Conservation (phyloP, 2,888 invertebrate genomes). For the Lysandra bellargus region DNA sequence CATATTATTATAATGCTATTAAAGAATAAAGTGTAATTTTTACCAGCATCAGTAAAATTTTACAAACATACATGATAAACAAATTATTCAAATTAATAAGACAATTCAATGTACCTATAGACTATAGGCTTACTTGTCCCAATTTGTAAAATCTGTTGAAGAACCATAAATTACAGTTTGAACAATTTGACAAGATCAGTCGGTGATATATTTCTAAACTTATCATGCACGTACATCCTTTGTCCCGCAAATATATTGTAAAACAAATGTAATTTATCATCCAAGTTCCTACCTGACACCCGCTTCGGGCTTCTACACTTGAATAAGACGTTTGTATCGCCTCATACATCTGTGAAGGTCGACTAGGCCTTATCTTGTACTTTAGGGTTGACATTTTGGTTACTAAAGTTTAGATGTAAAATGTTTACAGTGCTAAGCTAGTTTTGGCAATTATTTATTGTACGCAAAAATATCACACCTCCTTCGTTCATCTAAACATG, state of each 20-base stretch:
- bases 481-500: no score
- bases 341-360: not conserved
- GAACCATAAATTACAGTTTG: not conserved
- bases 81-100: no score
- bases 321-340: slow-evolving; percentile 19
- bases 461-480: no score
- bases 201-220: slow-evolving; percentile 13
- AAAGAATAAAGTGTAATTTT: no score
- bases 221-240: not conserved
- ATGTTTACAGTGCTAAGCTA: not conserved
- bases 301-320: not conserved
- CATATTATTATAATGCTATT: no score
- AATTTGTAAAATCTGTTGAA: not conserved
- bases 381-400: not conserved
- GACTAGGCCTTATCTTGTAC: not conserved
- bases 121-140: not conserved
- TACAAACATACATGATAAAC: no score
- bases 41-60: no score
- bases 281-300: slow-evolving; percentile 21
- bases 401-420: not conserved
- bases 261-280: slow-evolving; percentile 19
- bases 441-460: no score
- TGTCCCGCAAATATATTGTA: not conserved
- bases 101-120: no score
- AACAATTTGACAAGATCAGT: not conserved